Evolutionary conservation across 2,113 vertebrate genomes (phyloP).

Genomic region (Suncus etruscus): DNA sequence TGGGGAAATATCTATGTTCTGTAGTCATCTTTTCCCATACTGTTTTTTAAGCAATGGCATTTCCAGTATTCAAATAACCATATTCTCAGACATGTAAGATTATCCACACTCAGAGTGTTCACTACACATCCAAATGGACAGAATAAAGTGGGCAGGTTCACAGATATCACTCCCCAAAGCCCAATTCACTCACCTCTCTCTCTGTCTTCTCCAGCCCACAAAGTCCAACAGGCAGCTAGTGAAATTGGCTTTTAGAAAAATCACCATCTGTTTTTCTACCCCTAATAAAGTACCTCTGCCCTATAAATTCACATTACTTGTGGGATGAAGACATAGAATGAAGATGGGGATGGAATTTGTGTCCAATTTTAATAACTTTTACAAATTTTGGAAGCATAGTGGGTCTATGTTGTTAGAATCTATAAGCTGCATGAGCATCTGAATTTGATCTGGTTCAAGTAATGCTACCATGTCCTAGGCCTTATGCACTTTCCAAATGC

Average conservation of each 20-base stretch:
- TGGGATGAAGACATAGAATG: slow-evolving; percentile 38
- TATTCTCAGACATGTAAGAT: neutral
- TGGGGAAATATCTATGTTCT: slow-evolving; percentile 13
- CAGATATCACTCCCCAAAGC: neutral
- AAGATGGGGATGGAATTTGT: slow-evolving; percentile 58
- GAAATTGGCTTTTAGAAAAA: slow-evolving; percentile 44
- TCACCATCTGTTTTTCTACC: slow-evolving; percentile 63
- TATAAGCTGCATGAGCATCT: neutral
- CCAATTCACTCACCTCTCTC: neutral
- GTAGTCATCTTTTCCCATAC: neutral
- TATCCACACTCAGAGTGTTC: slow-evolving; percentile 20
- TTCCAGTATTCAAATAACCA: neutral
- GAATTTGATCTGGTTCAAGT: slow-evolving; percentile 65
- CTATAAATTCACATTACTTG: slow-evolving; percentile 27
- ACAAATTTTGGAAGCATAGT: neutral
- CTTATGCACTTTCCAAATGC: slow-evolving; percentile 59
- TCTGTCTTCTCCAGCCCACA: neutral
- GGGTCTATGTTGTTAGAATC: slow-evolving; percentile 58
- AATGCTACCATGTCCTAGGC: slow-evolving; percentile 57
- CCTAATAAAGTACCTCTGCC: slow-evolving; percentile 39
- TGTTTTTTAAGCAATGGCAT: neutral
- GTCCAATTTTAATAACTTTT: slow-evolving; percentile 52
- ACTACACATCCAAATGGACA: neutral
- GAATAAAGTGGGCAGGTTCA: neutral
- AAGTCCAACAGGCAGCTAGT: neutral